phyloP scores from a whole-genome alignment of 2,888 invertebrate genomes.

The Acanthococcus lagerstroemiae region DNA sequence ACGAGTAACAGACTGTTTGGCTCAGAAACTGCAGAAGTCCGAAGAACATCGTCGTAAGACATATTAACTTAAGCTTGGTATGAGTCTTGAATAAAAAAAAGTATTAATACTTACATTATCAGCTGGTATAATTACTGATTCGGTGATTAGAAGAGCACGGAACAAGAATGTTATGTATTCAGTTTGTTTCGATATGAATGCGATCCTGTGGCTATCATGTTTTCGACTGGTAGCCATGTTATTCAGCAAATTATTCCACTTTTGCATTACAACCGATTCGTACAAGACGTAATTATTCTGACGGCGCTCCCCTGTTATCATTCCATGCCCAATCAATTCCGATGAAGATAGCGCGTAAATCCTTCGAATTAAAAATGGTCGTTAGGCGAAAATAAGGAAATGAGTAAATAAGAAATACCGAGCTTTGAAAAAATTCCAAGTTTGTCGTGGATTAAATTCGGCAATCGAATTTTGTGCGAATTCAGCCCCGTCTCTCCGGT shows the following conservation, averaged over 20 bases:
- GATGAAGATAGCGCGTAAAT: neutral
- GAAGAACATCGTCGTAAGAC: too few species aligned
- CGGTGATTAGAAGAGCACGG: neutral
- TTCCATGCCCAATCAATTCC: slow-evolving; percentile 2
- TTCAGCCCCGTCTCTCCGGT: too few species aligned
- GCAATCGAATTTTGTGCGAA: too few species aligned
- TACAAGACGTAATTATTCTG: neutral
- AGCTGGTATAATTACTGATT: neutral
- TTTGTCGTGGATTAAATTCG: too few species aligned
- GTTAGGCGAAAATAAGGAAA: too few species aligned
- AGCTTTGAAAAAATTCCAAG: neutral
- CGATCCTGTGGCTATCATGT: neutral
- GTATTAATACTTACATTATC: neutral
- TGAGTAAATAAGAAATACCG: too few species aligned
- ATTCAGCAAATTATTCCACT: neutral
- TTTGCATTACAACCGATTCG: neutral
- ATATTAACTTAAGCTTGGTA: too few species aligned
- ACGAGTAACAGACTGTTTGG: too few species aligned
- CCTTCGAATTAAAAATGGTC: too few species aligned
- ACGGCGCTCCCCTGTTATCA: neutral
- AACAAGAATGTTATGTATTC: neutral
- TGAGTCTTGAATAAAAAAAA: too few species aligned
- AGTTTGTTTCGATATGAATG: neutral
- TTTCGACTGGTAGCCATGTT: neutral
- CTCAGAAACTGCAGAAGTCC: too few species aligned